A percentile compares a stretch with the other conserved stretches of the same genome.
These are phyloP conservation scores for Lethenteron camtschaticum DNA, from an alignment of 2,113 vertebrate species.

Conservation along the genomic window DNA sequence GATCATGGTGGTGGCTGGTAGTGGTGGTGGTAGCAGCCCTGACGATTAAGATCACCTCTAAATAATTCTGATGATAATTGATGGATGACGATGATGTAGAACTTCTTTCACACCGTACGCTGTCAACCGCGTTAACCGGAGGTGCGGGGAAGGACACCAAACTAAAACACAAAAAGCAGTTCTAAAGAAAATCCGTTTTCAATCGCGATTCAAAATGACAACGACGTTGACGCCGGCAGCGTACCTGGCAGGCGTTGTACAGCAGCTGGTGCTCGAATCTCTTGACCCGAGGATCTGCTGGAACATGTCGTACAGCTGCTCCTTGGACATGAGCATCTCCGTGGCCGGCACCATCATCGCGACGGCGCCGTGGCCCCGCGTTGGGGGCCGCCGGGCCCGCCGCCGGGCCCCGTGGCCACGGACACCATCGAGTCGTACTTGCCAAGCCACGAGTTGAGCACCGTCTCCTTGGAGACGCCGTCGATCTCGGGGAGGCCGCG, in stretches of 20 bases:
- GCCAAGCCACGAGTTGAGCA: constrained; percentile 84
- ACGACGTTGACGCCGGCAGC: too few relatives aligned
- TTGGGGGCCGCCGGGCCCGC: background rate
- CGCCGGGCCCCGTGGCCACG: background rate
- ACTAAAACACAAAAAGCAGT: too few relatives aligned
- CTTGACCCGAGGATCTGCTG: constrained; percentile 77
- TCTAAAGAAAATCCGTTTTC: too few relatives aligned
- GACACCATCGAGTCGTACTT: constrained; percentile 60
- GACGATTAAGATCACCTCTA: too few relatives aligned
- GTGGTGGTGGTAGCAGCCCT: too few relatives aligned
- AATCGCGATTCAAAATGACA: too few relatives aligned
- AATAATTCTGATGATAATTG: too few relatives aligned
- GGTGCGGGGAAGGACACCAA: too few relatives aligned
- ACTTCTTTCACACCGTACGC: too few relatives aligned
- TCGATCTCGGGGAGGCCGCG: constrained; percentile 83
- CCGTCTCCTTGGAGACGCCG: constrained; percentile 90
- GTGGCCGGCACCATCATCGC: constrained; percentile 23
- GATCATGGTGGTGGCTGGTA: too few relatives aligned
- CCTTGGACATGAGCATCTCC: constrained; percentile 89
- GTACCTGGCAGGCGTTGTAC: constrained; percentile 86
- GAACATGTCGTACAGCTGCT: constrained; percentile 96
- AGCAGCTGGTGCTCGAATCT: constrained; percentile 89
- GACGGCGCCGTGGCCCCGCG: background rate
- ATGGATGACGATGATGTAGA: too few relatives aligned
- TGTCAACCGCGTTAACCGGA: too few relatives aligned